Conservation (phyloP, 2,113 vertebrate species). For the Microcebus griseorufus region DNA sequence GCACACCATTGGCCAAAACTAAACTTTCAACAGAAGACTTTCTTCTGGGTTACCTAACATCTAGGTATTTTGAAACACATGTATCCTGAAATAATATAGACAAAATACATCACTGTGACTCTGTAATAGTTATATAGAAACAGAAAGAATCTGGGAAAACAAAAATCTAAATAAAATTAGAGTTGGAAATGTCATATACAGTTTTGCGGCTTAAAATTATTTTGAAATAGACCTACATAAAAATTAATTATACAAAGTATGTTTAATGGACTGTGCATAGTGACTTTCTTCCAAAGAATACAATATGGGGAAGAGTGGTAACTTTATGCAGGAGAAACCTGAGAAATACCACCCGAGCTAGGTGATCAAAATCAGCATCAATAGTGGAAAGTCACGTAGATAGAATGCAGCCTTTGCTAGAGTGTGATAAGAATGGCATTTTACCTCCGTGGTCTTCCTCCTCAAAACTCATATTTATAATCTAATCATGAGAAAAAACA, state of each 20-base stretch:
- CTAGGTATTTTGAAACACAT: not conserved
- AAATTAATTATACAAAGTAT: not conserved
- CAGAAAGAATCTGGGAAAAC: not conserved
- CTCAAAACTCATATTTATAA: not conserved
- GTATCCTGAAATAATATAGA: not conserved
- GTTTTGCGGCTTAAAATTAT: not conserved
- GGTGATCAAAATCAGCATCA: not conserved
- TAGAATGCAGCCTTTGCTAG: not conserved
- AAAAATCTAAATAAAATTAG: not conserved
- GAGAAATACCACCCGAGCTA: not conserved
- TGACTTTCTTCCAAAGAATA: not conserved
- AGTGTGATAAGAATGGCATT: not conserved
- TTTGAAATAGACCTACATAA: not conserved
- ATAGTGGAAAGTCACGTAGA: not conserved
- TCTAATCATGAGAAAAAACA: not conserved
- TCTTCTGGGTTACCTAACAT: not conserved
- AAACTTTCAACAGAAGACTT: not conserved
- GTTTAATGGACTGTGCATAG: not conserved
- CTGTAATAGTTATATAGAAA: not conserved
- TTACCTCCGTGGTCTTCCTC: not conserved
- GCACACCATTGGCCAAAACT: not conserved
- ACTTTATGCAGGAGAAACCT: not conserved
- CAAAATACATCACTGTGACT: not conserved
- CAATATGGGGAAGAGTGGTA: fast-evolving
- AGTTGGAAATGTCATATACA: not conserved